Base-by-base conservation (phyloP, 2,797 vertebrate species). In the Semotilus atromaculatus region DNA sequence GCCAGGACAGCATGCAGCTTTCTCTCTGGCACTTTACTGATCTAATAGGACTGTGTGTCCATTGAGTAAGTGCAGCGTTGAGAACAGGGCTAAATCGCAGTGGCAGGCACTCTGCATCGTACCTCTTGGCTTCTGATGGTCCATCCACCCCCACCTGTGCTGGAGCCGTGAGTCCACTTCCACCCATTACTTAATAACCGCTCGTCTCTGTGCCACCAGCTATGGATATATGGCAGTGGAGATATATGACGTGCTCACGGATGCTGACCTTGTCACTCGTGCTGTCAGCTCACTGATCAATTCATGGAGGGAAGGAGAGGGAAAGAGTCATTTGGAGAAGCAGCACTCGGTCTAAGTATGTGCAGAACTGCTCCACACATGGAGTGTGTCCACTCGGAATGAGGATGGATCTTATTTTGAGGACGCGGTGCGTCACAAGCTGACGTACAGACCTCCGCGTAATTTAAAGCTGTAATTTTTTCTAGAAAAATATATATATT, bases 221-320 rank as follows among this genome's bases (percentile, higher is more conserved):
- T 70, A 72, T 16, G 74, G 77, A 87, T 88, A 86, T 85, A 90
- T 81, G 58, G 80, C 67, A 71, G 51, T 34, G 23, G 53, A 68
- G 66, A 78, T 81, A 62, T 86, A 55, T 72, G 80, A 72, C 67
- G 78, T 80, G 84, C 76, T 84, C 71, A 72, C 60, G 48, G 79
- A 81, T 45, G n/a, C 84, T 86, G 89, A 91, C 89, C 89, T 89
- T 88, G 87, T 89, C 86, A 60, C 68, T 51, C 14, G 31, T 73
- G 81, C 77, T 67, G 85, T 80, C 81, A 73, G 64, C 76, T 68
- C 45, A 43, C 76, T 88, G 84, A 90, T 87, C 87, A 84, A 90
- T 89, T 89, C 72, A 89, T 85, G 36, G 74, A 80, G 81, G n/a
- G 14, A 62, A 31, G 78, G 75, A 68, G 84, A 26, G 38, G 51